phyloP scores from a whole-genome alignment of 1,140 invertebrate species.

The Caenorhabditis inopinata region DNA sequence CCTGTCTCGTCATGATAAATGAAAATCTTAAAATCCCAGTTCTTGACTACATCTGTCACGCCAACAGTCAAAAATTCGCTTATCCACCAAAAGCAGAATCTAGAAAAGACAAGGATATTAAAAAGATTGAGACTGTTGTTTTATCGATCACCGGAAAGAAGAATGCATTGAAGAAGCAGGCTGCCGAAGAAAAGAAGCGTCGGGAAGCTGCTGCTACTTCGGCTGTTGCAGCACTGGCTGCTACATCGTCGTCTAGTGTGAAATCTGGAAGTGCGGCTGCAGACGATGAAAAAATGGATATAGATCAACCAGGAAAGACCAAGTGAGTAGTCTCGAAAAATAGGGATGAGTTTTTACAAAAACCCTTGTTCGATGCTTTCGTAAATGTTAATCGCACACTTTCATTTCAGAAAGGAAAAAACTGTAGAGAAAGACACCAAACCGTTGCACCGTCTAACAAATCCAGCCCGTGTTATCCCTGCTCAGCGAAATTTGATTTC shows the following conservation, averaged over 20 bases:
- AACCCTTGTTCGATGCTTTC: background rate
- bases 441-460: background rate
- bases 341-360: background rate
- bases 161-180: conserved; percentile 67
- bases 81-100: conserved; percentile 95
- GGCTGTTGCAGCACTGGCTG: background rate
- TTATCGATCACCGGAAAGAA: conserved; percentile 90
- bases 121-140: conserved; percentile 86
- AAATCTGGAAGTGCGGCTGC: background rate
- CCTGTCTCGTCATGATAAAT: conserved; percentile 90
- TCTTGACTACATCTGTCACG: conserved; percentile 85
- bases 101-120: conserved; percentile 92
- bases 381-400: background rate
- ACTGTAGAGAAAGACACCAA: background rate
- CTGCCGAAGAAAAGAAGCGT: background rate
- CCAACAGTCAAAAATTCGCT: conserved; percentile 89
- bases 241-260: background rate
- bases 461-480: background rate
- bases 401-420: background rate
- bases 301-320: background rate
- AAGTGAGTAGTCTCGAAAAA: background rate
- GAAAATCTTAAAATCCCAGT: conserved; percentile 93
- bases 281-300: background rate
- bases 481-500: background rate
- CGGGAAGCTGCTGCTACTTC: background rate